Base-by-base conservation (phyloP, 2,113 vertebrate species). In the Oncorhynchus kisutch region DNA sequence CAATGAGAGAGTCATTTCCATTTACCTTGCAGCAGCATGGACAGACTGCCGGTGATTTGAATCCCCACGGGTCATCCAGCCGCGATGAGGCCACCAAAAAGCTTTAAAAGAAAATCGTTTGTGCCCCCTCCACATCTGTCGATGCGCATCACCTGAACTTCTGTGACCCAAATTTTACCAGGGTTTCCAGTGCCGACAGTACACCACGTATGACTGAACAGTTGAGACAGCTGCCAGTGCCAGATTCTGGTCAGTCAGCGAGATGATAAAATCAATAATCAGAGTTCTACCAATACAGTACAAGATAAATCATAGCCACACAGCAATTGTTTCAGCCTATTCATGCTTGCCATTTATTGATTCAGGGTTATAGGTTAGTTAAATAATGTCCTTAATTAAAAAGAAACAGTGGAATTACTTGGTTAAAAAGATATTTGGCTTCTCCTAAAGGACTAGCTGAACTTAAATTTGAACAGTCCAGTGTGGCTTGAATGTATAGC, bases 11-110 rank as follows among this genome's bases (percentile, higher is more conserved):
- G 82, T 68, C 6, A 29, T 72, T 67, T 82, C 66, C 69, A 57
- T 81, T 88, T 90, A 92, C 89, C 93, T 94, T 86, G 81, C 83
- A 91, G 88, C 88, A 25, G 85, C 85, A 73, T 91, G 86, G 76
- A 85, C 69, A 69, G 91, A 88, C 85, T 88, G 87, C 85, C 81
- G 81, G 59, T 90, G 86, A 77, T 78, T 84, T 72, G 72, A 77
- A 87, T 86, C 87, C 75, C 86, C 81, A 65, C 77, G 39, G 82
- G 89, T 88, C 87, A 91, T 87, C 68, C 75, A 80, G 78, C 70
- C 78, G 71, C 75, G 81, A 76, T 66, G 45, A 24, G 51, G 73
- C 87, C 78, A 65, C 85, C 80, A 85, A 88, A 88, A 89, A 82
- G 80, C 11, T 29, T 60, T 20, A 49, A 57, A 34, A 34, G 5